Base-by-base conservation (phyloP, 2,797 vertebrate genomes). In the Lagodon rhomboides region DNA sequence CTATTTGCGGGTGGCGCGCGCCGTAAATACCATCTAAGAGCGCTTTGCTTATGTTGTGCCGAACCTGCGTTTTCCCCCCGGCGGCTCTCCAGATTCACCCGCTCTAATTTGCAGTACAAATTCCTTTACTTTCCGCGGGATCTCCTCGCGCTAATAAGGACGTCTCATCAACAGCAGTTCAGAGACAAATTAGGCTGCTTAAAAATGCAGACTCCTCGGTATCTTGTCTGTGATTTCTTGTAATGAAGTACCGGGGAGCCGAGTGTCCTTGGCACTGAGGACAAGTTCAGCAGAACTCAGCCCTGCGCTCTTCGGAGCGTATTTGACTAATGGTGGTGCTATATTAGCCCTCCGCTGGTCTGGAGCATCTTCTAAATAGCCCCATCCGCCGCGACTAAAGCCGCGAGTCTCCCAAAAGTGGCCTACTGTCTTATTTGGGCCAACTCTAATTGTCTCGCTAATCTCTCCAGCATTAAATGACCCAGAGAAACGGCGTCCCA, bases 391-490 rank as follows among this genome's bases (percentile, higher is more conserved):
- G 47, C 69, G 46, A 76, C 79, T 77, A 66, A 77, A 86, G 86
- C 53, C 63, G 69, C 71, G 80, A n/a, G 18, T 89, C 77, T 87
- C 49, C 83, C 88, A 90, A 90, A 91, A 83, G 84, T 84, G 85
- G 76, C 83, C 82, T 68, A 77, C 80, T 86, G 82, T 87, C 79
- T 73, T 86, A 92, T 92, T 87, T 89, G 88, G 91, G 89, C 89
- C 87, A 88, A 79, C 89, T 89, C 88, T 95, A 95, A 96, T 95
- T 95, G 93, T 92, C 89, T 87, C 85, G 85, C 92, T 93, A 94
- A 95, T 95, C 91, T 95, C 86, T 77, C 78, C 84, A 79, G 83
- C 59, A 77, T 85, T 91, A 93, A 94, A 94, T 94, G 93, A 93
- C 89, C 89, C 89, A 82, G 75, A 91, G 93, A 93, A 93, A 89